Base-by-base conservation (phyloP, 2,888 invertebrate genomes). In the Lampropteryx suffumata region DNA sequence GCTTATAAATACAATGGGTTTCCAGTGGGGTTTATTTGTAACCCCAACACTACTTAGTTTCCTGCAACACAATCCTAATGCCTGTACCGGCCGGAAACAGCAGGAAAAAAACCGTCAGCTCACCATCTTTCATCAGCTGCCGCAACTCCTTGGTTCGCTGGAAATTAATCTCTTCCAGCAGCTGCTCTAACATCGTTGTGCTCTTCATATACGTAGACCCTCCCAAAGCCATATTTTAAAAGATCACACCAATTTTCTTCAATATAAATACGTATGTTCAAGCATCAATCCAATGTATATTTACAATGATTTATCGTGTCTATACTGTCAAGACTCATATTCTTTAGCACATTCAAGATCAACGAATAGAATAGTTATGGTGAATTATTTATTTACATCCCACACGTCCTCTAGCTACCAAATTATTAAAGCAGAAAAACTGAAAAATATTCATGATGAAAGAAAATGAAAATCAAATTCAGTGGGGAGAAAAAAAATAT, bases 141-240 rank as follows among this genome's bases (percentile, higher is more conserved):
- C 97, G 91, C 94, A 97, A 95, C 85, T 97, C 97, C 83, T 97
- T 97, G 43, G 96, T 96, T 61, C 97, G 92, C 81, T 97, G 97
- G 71, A 97, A 97, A 84, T 96, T 97, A 62, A 97, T 97, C 83
- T 97, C 97, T 76, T 97, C 97, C 53, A 97, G 88, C 48, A 97
- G 90, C 73, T 96, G 97, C 75, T 97, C 97, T 65, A 97, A 84
- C 80, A 95, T 94, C 24, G 95, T 95, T 12, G 94, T 92, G 51
- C 76, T 80, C 61, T 81, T 82, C 57, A 87, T 63, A 49, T 76
- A 80, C 9, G 83, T 72, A 3, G 86, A 79, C 33, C 84, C 83
- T 51, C 89, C 85, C 55, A 90, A 69, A 62, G 84, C 82, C 61
- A 87, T 72, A 58, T 89, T 81, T 28, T 1, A 35, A 26, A 1